Evolutionary conservation across 2,797 vertebrate species (phyloP).

Genomic region (Poecile montanus): DNA sequence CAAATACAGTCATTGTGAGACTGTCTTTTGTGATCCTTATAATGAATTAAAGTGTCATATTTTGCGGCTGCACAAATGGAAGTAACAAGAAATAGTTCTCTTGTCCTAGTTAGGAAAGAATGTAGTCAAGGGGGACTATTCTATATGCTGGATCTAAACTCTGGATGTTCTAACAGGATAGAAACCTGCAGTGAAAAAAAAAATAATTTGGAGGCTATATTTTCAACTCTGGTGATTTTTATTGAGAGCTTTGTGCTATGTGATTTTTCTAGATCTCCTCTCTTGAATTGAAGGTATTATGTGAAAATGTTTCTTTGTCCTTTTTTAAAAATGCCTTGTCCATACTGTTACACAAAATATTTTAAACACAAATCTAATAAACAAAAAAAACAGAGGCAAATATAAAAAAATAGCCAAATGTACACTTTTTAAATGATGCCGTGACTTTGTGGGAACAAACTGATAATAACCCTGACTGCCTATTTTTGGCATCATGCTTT

Average conservation of each 20-base stretch:
- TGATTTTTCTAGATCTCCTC: neutral
- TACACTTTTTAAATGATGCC: neutral
- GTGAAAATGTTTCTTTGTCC: neutral
- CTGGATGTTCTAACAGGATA: neutral
- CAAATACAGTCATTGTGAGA: slow-evolving; percentile 13
- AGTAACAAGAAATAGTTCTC: neutral
- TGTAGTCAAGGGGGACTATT: neutral
- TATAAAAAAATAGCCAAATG: neutral
- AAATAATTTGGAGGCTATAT: neutral
- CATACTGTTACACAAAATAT: neutral
- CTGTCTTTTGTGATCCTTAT: neutral
- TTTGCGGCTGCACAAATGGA: neutral
- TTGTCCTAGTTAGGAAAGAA: neutral
- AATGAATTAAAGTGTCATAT: neutral
- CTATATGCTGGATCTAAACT: neutral
- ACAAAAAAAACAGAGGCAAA: neutral
- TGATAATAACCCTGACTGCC: neutral
- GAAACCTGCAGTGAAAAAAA: neutral
- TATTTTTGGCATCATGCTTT: neutral
- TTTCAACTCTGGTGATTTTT: neutral
- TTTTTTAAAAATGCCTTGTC: neutral
- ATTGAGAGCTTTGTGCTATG: neutral
- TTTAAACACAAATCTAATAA: neutral
- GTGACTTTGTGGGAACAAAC: neutral
- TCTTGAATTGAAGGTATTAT: neutral